Evolutionary conservation across 2,113 vertebrate species (phyloP), one percentile per base, ranked within the genome.

Genomic region (Loxodonta africana): DNA sequence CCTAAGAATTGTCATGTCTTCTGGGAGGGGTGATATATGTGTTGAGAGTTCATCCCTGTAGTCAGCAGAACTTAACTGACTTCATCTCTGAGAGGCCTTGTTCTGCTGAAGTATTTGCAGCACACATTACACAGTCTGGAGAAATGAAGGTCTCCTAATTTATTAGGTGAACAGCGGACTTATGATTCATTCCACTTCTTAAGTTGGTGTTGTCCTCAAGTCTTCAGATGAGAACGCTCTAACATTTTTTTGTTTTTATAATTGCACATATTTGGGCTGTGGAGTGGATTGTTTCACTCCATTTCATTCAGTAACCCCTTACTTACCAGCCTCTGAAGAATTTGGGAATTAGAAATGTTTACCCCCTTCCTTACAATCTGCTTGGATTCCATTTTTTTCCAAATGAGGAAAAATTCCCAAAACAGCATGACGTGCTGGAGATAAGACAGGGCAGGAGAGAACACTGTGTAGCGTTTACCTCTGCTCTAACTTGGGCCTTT

Each of bases 41-140:
- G 5, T 11, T 89, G 95, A 8, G 83, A 84, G 20, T 86, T 95
- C 28, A 74, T 97, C 90, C 96, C 96, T 96, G 93, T 86, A 94
- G 97, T 98, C 98, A 98, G 98, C 98, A 98, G 74, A 90, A 77
- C 96, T 97, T 92, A 95, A 21, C 90, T 60, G 73, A 18, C 83
- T 85, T 91, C 28, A 91, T 96, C 78, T 96, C 91, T 78, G 33
- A 69, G 89, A 78, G 85, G 37, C 46, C 62, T 62, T 83, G 92
- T 51, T 57, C 33, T 37, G 2, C 0, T 3, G 85, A 94, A 63
- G 15, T 76, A 62, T 90, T 88, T 67, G 69, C 69, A 71, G 12
- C 88, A 28, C n/a, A 10, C 83, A 30, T 71, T 71, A 0, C 0
- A 0, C 2, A 18, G 20, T 10, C 71, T 18, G 63, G 25, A 8